Evolutionary conservation across 2,888 invertebrate species (phyloP), one percentile per base, ranked within the genome.

Genomic region (Chrysomela aeneicollis): DNA sequence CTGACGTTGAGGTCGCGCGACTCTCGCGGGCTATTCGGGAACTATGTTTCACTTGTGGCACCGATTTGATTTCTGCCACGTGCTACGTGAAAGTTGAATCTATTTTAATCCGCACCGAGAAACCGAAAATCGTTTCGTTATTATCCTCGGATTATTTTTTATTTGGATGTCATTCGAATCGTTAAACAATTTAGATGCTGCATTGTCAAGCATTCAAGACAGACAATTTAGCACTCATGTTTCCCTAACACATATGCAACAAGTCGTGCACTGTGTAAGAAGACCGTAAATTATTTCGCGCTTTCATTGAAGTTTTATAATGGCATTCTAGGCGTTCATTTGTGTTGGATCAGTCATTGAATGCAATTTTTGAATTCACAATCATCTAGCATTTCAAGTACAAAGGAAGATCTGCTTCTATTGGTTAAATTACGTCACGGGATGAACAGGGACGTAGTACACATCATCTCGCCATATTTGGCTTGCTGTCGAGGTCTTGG

Each of bases 1-100:
- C 83, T 81, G 59, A 69, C 71, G 81, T 74, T 80, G 78, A 77
- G 78, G 62, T 65, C 55, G 55, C 50, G 65, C 66, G 69, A 58
- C 61, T 65, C 55, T 53, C 50, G 65, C 66, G 69, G 59, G 32
- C 18, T 2, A 42, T 37, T 26, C 17, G 26, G 30, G 35, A 69
- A 66, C 65, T 59, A 61, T 21, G 32, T 8, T 42, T 18, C 57
- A 19, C 30, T 63, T 46, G 66, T 52, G 42, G 68, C 61, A 62
- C 61, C 60, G 21, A 8, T 46, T 6, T 18, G 4, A 26, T 26
- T 6, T 3, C 5, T 50, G 57, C 42, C 51, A 63, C 54, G 54
- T 54, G 54, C 32, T 19, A 18, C 19, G 54, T 26, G 26, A 26
- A 26, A 26, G 26, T 26, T 26, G 26, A 26, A 26, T 26, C 26